Evolutionary conservation across 1,140 invertebrate species (phyloP).

Genomic region (Drosophila dunni): DNA sequence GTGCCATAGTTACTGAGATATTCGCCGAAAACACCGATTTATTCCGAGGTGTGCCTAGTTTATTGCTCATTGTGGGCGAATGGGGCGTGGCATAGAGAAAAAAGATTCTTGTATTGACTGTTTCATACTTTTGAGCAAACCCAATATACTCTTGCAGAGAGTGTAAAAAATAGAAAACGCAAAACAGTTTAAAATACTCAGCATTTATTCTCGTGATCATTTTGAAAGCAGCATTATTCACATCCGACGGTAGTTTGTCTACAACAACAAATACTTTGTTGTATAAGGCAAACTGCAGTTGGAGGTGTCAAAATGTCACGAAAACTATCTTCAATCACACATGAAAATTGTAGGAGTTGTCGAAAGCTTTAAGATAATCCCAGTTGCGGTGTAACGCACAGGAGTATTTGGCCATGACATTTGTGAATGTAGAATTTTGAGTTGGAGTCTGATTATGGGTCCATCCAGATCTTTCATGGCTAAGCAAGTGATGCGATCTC

Average conservation of each 20-base stretch:
- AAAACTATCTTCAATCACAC: not conserved
- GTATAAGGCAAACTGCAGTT: constrained; percentile 1
- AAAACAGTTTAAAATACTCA: not conserved
- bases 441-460: not conserved
- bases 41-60: no score
- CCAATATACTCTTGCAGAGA: no score
- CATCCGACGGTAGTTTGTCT: constrained; percentile 13
- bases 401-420: constrained; percentile 1
- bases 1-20: no score
- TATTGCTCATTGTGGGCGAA: no score
- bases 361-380: not conserved
- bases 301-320: not conserved
- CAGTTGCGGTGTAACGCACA: not conserved
- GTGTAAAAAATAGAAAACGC: not conserved
- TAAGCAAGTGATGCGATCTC: not conserved
- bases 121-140: no score
- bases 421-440: not conserved
- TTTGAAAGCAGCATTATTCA: not conserved
- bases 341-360: not conserved
- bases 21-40: no score
- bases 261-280: not conserved
- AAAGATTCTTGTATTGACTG: no score
- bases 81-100: no score
- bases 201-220: not conserved
- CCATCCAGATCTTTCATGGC: not conserved